Evolutionary conservation across 2,113 vertebrate genomes (phyloP).

Genomic region (Oreochromis niloticus): DNA sequence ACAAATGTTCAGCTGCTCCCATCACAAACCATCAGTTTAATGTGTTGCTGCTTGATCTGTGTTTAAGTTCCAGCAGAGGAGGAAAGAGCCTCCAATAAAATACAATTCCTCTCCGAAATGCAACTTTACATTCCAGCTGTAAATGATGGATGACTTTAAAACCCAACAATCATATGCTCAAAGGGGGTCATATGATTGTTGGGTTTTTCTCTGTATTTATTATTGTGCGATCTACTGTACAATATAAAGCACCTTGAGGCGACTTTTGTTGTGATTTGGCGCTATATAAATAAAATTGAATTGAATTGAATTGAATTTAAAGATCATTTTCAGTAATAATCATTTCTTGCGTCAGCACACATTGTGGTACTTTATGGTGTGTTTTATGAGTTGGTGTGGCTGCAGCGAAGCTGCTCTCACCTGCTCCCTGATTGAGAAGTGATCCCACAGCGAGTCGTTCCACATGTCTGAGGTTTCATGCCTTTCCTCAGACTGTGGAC

Average conservation of each 20-base stretch:
- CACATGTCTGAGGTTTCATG: neutral
- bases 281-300: too few species aligned
- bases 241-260: too few species aligned
- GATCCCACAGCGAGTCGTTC: neutral
- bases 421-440: neutral
- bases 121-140: neutral
- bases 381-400: neutral
- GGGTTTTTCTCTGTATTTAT: too few species aligned
- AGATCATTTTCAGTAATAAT: accelerated
- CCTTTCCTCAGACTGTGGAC: neutral
- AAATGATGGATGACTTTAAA: neutral
- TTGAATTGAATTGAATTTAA: neutral
- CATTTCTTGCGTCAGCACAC: accelerated
- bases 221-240: too few species aligned
- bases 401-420: neutral
- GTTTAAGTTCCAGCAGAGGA: neutral
- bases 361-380: accelerated
- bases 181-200: too few species aligned
- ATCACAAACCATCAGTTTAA: neutral
- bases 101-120: neutral
- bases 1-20: neutral
- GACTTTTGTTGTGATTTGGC: too few species aligned
- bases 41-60: neutral
- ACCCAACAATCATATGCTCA: too few species aligned
- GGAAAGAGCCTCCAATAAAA: neutral